These are phyloP conservation scores for Atherinomorus stipes DNA, from an alignment of 2,113 vertebrate species.

Conservation along the genomic window DNA sequence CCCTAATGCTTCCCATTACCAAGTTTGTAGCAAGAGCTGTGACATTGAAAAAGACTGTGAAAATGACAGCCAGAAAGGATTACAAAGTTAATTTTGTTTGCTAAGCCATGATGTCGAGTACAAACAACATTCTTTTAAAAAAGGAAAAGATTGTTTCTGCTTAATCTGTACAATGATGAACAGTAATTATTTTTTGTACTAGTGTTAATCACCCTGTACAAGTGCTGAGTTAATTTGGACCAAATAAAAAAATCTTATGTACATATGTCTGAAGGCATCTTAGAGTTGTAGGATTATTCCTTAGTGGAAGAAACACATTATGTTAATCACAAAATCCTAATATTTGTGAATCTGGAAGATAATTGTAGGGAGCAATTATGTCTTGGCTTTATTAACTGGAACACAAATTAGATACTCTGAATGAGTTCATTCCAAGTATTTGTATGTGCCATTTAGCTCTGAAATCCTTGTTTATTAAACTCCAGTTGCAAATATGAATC, in stretches of 20 bases:
- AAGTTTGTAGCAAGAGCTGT: slow-evolving; percentile 45
- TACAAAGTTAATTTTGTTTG: slow-evolving; percentile 71
- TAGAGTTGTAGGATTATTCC: slow-evolving; percentile 91
- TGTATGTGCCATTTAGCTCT: slow-evolving; percentile 98
- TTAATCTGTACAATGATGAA: slow-evolving; percentile 67
- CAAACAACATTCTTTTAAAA: slow-evolving; percentile 58
- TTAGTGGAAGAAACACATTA: slow-evolving; percentile 94
- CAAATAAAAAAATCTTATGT: slow-evolving; percentile 77
- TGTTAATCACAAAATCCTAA: slow-evolving; percentile 97
- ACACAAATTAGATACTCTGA: slow-evolving; percentile 97
- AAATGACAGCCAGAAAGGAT: slow-evolving; percentile 57
- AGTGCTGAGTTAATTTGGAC: slow-evolving; percentile 71
- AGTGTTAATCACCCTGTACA: slow-evolving; percentile 69
- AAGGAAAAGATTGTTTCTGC: slow-evolving; percentile 51
- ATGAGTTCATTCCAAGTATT: slow-evolving; percentile 97
- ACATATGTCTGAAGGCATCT: slow-evolving; percentile 81
- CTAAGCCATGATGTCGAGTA: slow-evolving; percentile 48
- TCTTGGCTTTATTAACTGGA: slow-evolving; percentile 94
- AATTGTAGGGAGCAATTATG: slow-evolving; percentile 93
- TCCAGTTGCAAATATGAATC: slow-evolving; percentile 98
- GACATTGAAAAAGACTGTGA: slow-evolving; percentile 66
- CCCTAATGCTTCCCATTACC: slow-evolving; percentile 23
- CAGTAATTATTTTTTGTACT: slow-evolving; percentile 64
- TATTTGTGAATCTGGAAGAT: slow-evolving; percentile 93
- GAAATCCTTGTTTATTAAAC: slow-evolving; percentile 98